phyloP scores from a whole-genome alignment of 1,140 invertebrate genomes.

The Aphaenogaster rudis region DNA sequence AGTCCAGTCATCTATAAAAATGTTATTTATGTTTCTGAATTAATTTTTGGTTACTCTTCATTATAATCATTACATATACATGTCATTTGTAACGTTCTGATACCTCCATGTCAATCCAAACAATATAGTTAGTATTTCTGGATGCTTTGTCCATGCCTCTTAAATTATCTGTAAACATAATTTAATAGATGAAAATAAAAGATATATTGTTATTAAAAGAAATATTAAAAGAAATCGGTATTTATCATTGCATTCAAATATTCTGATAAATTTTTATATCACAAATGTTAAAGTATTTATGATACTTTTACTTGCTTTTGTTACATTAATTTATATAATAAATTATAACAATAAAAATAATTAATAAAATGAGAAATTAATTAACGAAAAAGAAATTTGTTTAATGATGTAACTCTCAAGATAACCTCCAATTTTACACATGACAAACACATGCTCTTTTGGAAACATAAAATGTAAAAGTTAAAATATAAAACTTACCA shows the following conservation, averaged over 20 bases:
- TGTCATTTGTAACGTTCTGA: conserved; percentile 19
- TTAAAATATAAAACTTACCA: too few species aligned
- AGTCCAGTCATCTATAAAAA: conserved; percentile 88
- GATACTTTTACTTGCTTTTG: neutral
- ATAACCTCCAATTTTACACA: too few species aligned
- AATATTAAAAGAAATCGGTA: neutral
- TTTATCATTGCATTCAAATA: neutral
- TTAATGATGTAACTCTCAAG: too few species aligned
- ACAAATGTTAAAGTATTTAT: neutral
- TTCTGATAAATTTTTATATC: neutral
- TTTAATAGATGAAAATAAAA: neutral
- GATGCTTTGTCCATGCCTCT: neutral
- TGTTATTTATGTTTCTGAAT: conserved; percentile 22
- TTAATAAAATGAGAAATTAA: neutral
- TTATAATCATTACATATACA: neutral
- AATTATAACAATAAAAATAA: neutral
- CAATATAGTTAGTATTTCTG: conserved; percentile 64
- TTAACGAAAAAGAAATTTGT: too few species aligned
- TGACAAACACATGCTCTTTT: too few species aligned
- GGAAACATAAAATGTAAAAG: too few species aligned
- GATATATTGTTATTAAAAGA: neutral
- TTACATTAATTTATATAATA: neutral
- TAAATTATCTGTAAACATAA: neutral
- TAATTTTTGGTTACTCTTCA: neutral
- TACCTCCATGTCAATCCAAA: conserved; percentile 83